Evolutionary conservation across 2,113 vertebrate species (phyloP), one percentile per base, ranked within the genome.

Genomic region (Pteronura brasiliensis): DNA sequence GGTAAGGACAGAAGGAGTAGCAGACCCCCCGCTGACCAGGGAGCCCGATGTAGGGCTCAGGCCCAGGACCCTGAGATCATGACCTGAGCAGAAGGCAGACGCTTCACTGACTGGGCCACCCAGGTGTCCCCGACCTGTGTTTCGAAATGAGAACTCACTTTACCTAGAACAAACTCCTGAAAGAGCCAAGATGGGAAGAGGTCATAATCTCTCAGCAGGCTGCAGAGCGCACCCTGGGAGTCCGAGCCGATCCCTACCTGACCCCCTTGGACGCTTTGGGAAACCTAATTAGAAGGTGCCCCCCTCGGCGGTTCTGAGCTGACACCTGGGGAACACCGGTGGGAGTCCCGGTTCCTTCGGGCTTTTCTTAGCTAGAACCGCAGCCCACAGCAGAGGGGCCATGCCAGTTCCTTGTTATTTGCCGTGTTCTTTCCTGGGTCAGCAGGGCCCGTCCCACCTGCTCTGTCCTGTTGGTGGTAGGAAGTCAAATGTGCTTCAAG

Each of bases 231-330:
- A 1, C 42, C 0, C 4, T 31, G 57, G 69, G 57, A 17, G 63
- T 61, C 52, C 7, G 44, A n/a, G 69, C 25, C 0, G 1, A 14
- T 2, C 31, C 72, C 27, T 57, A 3, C 10, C 69, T 61, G 80
- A 44, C 57, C 47, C 39, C 42, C 10, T 10, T 10, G 52, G 59
- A 42, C 89, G 42, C 21, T 74, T 57, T 49, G n/a, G 57, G 13
- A 90, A n/a, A 36, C 36, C 1, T 3, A 20, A 2, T 34, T n/a
- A 52, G 86, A 59, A 82, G 47, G 25, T 0, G 1, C 14, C 34
- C 36, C 36, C 6, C 8, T 34, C 3, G 0, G 39, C 21, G 4
- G 9, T 4, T 77, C 25, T 1, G 42, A 81, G 65, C 23, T 0
- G 10, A 15, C 4, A 10, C 27, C 36, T 18, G 5, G 31, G 63